phyloP scores from a whole-genome alignment of 1,140 invertebrate species.

The Medauroidea extradentata region DNA sequence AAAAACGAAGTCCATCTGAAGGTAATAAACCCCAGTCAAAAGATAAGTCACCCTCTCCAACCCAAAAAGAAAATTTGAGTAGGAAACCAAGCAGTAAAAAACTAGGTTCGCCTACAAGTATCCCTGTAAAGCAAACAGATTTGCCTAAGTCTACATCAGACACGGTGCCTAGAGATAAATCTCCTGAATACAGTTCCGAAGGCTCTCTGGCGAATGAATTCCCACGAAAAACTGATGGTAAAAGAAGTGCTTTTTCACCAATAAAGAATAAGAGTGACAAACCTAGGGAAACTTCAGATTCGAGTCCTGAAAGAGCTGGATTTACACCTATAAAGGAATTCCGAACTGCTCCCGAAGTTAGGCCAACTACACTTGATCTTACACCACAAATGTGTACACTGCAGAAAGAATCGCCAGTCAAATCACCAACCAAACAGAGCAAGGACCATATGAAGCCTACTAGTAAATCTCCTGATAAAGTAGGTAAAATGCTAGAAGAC shows the following conservation, averaged over 20 bases:
- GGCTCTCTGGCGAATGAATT: conserved; percentile 32
- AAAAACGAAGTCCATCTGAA: background rate
- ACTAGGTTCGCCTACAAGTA: background rate
- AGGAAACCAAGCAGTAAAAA: background rate
- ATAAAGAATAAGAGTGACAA: background rate
- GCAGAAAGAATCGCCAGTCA: background rate
- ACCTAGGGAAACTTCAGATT: conserved; percentile 17
- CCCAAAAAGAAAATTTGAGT: background rate
- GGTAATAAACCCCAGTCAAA: background rate
- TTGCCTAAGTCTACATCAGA: background rate
- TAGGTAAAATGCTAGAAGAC: background rate
- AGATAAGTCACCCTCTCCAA: conserved; percentile 8
- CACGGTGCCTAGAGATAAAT: conserved; percentile 24
- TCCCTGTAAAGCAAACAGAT: background rate
- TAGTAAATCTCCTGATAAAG: background rate
- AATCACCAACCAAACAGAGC: background rate
- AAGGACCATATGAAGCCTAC: background rate
- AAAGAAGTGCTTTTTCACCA: background rate
- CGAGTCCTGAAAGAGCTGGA: conserved; percentile 29
- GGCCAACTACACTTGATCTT: conserved; percentile 2
- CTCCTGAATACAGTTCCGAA: conserved; percentile 36
- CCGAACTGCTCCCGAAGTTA: conserved; percentile 19
- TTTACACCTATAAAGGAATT: conserved; percentile 32
- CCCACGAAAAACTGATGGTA: background rate
- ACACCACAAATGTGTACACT: background rate